A percentile compares a stretch with the other conserved stretches of the same genome.
These are phyloP conservation scores for Pachycephala philippinensis DNA, from an alignment of 2,113 vertebrate species.

Conservation along the genomic window DNA sequence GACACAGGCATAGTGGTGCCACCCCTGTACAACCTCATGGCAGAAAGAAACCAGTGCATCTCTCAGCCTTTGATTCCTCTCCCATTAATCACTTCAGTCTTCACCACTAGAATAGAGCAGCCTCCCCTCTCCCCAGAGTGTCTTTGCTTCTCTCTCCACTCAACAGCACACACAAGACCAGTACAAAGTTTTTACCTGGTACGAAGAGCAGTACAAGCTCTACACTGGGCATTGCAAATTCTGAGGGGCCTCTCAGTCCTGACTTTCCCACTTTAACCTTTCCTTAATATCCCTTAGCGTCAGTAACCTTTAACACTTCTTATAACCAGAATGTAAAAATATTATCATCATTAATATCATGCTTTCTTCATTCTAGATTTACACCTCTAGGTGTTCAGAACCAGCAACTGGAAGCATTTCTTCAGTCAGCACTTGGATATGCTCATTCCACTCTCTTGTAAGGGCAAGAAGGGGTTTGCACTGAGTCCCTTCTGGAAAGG, in stretches of 20 bases:
- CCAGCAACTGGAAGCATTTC: background rate
- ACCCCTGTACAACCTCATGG: background rate
- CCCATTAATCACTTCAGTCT: background rate
- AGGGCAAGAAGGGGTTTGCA: background rate
- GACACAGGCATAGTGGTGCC: background rate
- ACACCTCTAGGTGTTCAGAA: background rate
- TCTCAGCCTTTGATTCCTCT: background rate
- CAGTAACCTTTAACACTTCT: background rate
- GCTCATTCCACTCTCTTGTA: fast-evolving
- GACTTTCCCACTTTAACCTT: background rate
- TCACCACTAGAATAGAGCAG: background rate
- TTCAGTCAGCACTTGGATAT: background rate
- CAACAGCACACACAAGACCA: background rate
- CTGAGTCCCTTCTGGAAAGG: background rate
- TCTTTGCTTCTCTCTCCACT: background rate
- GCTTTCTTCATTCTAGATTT: background rate
- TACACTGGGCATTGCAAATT: background rate
- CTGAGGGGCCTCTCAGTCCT: background rate
- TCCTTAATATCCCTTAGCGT: background rate
- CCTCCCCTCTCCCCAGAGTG: background rate
- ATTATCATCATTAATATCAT: background rate
- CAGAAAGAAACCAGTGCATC: background rate
- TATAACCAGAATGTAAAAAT: background rate
- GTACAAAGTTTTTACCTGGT: background rate
- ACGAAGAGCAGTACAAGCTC: fast-evolving